Evolutionary conservation across 2,888 invertebrate species (phyloP).

Genomic region (Helleia helle): DNA sequence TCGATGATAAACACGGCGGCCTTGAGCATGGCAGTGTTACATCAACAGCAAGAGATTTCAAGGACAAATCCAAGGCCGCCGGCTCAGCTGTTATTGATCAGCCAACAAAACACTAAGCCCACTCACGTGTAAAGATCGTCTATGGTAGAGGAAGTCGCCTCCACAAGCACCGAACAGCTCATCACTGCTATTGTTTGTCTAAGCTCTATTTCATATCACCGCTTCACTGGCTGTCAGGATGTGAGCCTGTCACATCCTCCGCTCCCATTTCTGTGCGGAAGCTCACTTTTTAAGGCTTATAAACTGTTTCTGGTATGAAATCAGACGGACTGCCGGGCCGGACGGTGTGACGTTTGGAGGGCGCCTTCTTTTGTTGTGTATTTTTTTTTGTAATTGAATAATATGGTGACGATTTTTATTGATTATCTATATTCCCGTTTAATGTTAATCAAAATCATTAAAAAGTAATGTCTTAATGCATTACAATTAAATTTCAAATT

Average conservation of each 20-base stretch:
- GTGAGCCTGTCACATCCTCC: too few relatives aligned
- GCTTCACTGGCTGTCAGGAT: slow-evolving; percentile 7
- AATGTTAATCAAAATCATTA: too few relatives aligned
- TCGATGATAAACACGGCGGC: neutral
- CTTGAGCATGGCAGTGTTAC: neutral
- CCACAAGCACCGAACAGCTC: slow-evolving; percentile 43
- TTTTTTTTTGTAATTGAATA: too few relatives aligned
- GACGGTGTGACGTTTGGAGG: slow-evolving; percentile 19
- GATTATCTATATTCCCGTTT: too few relatives aligned
- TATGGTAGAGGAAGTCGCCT: slow-evolving; percentile 41
- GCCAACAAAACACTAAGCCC: neutral
- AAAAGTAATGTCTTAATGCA: too few relatives aligned
- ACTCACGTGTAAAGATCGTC: slow-evolving; percentile 59
- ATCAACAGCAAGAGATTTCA: slow-evolving; percentile 1
- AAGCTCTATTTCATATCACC: slow-evolving; percentile 13
- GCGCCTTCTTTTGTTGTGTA: slow-evolving; percentile 15
- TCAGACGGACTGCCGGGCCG: slow-evolving; percentile 27
- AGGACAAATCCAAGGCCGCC: slow-evolving; percentile 12
- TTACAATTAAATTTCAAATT: too few relatives aligned
- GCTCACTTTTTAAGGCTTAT: slow-evolving; percentile 21
- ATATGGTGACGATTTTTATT: too few relatives aligned
- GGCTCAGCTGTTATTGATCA: slow-evolving; percentile 15
- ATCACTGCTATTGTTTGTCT: too few relatives aligned
- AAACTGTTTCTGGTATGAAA: slow-evolving; percentile 34
- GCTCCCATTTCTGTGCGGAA: too few relatives aligned